A percentile compares a stretch with the other conserved stretches of the same genome.
These are phyloP conservation scores for Polymixis lichenea DNA, from an alignment of 2,888 invertebrate species.

Conservation along the genomic window DNA sequence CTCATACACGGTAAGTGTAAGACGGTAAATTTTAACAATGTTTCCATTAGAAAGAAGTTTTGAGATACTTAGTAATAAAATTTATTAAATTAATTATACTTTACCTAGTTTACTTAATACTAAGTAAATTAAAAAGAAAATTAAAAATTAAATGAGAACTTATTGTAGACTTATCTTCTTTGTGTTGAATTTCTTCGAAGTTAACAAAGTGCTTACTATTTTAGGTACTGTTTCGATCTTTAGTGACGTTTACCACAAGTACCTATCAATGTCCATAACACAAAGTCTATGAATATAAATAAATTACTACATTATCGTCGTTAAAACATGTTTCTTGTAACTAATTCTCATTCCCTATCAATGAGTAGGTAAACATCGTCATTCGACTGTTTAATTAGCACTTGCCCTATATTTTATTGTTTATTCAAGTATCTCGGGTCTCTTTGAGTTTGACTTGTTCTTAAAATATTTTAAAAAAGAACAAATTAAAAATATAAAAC, in stretches of 20 bases:
- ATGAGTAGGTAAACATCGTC: conserved; percentile 56
- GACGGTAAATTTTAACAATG: neutral
- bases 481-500: conserved; percentile 6
- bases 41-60: neutral
- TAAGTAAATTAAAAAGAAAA: neutral
- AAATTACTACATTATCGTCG: conserved; percentile 16
- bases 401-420: conserved; percentile 61
- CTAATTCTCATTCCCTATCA: conserved; percentile 62
- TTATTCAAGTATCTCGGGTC: conserved; percentile 52
- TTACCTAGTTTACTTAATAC: neutral
- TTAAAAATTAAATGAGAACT: no score
- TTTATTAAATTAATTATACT: neutral
- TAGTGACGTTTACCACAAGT: neutral
- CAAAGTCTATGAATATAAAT: conserved; percentile 30
- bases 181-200: neutral
- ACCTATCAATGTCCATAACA: conserved; percentile 29
- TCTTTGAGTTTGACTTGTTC: conserved; percentile 19
- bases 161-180: neutral
- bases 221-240: neutral
- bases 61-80: no score
- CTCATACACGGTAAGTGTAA: neutral
- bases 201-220: neutral
- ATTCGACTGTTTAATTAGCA: conserved; percentile 64
- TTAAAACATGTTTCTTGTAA: conserved; percentile 47
- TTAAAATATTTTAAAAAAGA: neutral